These are phyloP conservation scores for Falco columbarius DNA, from an alignment of 2,797 vertebrate species.

Conservation along the genomic window DNA sequence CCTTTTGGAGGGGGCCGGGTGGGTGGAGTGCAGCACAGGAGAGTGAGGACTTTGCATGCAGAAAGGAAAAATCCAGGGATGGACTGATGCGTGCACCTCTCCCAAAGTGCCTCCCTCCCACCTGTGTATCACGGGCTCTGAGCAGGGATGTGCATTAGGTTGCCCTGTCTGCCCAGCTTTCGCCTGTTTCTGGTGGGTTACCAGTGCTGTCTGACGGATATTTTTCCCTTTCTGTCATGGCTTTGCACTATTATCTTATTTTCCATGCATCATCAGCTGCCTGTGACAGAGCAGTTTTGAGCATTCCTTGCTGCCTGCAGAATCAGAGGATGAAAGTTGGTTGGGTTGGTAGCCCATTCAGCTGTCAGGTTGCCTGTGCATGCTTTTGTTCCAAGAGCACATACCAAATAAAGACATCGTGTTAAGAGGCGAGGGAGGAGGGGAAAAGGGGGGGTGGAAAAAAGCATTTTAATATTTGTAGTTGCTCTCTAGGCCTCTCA, in stretches of 20 bases:
- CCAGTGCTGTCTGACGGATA: neutral
- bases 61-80: neutral
- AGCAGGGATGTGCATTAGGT: neutral
- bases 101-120: neutral
- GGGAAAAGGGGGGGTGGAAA: neutral
- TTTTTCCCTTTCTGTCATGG: constrained; percentile 39
- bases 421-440: neutral
- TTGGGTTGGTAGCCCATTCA: neutral
- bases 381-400: constrained; percentile 1
- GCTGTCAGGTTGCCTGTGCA: neutral
- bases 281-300: constrained; percentile 59
- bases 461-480: constrained; percentile 26
- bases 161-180: neutral
- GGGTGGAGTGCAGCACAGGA: neutral
- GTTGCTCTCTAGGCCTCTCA: constrained; percentile 16
- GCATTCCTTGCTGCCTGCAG: constrained; percentile 29
- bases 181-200: neutral
- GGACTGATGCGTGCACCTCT: neutral
- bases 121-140: neutral
- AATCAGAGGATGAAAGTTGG: constrained; percentile 24
- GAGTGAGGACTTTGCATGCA: neutral
- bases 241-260: constrained; percentile 45
- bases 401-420: neutral
- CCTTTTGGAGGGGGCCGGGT: neutral
- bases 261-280: constrained; percentile 49